Evolutionary conservation across 37 sponge, comb jelly and placozoan species (phyloP).

Genomic region (Chondrilla cf. caribensis): DNA sequence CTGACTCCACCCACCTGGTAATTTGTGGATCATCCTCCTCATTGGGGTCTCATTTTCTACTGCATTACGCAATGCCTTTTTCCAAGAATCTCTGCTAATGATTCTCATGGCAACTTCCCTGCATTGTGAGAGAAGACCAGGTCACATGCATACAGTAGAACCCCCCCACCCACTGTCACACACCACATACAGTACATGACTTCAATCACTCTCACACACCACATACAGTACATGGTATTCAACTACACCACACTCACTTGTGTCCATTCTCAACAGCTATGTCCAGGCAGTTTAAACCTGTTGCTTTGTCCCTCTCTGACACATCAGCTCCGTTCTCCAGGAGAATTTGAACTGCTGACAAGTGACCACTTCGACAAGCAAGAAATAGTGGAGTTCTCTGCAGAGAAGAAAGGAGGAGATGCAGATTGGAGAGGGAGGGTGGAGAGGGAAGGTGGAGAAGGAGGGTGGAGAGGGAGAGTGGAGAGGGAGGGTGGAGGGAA

Average conservation of each 20-base stretch:
- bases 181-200: no score
- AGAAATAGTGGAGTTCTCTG: slow-evolving; percentile 83
- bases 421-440: no score
- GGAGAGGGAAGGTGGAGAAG: no score
- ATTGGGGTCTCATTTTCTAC: slow-evolving; percentile 56
- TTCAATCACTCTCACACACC: no score
- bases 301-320: background rate
- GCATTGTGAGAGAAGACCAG: no score
- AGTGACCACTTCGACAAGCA: slow-evolving; percentile 69
- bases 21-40: slow-evolving; percentile 71
- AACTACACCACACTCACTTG: no score
- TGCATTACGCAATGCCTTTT: slow-evolving; percentile 58
- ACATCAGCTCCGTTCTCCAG: slow-evolving; percentile 63
- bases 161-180: no score
- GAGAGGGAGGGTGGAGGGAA: no score
- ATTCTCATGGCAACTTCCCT: slow-evolving; percentile 78
- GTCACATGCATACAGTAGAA: no score
- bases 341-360: slow-evolving; percentile 46
- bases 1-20: slow-evolving; percentile 85
- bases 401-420: background rate
- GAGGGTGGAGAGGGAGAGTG: no score
- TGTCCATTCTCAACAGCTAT: slow-evolving; percentile 87
- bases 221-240: background rate
- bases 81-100: slow-evolving; percentile 51
- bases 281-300: slow-evolving; percentile 71